Percentiles rank a stretch among this genome's conserved stretches.
These are phyloP conservation scores for Thamnophis elegans DNA, from an alignment of 2,797 vertebrate species.

Conservation along the genomic window DNA sequence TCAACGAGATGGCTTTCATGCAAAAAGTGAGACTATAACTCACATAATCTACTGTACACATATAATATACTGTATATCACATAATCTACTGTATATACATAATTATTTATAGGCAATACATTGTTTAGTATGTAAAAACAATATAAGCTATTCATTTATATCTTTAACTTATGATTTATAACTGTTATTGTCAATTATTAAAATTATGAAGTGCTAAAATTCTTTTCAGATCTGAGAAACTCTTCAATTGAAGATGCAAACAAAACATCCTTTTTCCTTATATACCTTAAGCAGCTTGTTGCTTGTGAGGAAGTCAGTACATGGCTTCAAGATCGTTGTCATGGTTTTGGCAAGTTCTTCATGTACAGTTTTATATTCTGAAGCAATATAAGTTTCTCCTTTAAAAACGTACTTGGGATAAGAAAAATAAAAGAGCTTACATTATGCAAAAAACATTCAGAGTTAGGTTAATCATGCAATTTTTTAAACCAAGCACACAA, in stretches of 20 bases:
- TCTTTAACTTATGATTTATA: background rate
- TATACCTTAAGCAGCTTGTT: slow-evolving; percentile 97
- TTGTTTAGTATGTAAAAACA: background rate
- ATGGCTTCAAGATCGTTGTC: slow-evolving; percentile 95
- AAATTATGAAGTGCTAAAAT: background rate
- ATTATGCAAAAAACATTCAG: slow-evolving; percentile 13
- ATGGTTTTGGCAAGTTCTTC: slow-evolving; percentile 96
- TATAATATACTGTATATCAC: no score
- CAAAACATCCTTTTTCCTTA: background rate
- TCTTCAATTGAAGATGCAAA: background rate
- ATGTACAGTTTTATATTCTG: slow-evolving; percentile 83
- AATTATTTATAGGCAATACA: background rate
- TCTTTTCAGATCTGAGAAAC: background rate
- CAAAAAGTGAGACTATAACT: background rate
- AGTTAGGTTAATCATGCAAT: background rate
- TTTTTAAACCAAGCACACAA: background rate
- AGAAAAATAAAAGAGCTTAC: background rate
- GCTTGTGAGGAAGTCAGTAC: slow-evolving; percentile 95
- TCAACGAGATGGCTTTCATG: background rate
- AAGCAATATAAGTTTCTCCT: slow-evolving; percentile 82
- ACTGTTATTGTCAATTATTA: background rate
- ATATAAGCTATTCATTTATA: background rate
- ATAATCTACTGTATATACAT: background rate
- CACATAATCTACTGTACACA: background rate
- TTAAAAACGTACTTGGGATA: slow-evolving; percentile 88